Evolutionary conservation across 2,888 invertebrate genomes (phyloP).

Genomic region (Drosophila mulleri): DNA sequence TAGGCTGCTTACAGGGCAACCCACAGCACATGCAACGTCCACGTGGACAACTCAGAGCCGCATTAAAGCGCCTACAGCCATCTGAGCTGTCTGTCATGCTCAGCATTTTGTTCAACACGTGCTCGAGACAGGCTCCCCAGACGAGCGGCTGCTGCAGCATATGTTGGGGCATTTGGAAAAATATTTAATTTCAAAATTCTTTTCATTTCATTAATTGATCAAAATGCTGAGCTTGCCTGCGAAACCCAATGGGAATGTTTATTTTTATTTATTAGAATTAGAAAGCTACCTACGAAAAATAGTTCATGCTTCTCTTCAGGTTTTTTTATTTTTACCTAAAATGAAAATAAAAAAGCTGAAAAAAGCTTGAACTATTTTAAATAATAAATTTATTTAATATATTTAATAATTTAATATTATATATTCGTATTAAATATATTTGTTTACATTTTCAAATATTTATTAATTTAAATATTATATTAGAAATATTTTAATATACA

Average conservation of each 20-base stretch:
- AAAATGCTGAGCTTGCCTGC: not conserved
- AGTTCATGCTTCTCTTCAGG: no score
- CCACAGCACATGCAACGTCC: not conserved
- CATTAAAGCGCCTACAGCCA: slow-evolving; percentile 47
- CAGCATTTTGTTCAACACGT: slow-evolving; percentile 43
- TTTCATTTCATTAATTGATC: not conserved
- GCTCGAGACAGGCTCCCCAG: slow-evolving; percentile 43
- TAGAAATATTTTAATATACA: no score
- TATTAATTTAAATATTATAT: no score
- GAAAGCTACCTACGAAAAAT: no score
- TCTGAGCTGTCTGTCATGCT: slow-evolving; percentile 66
- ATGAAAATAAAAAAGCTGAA: no score
- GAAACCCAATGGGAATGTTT: not conserved
- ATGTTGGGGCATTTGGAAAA: slow-evolving; percentile 67
- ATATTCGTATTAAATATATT: no score
- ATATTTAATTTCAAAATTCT: slow-evolving; percentile 1
- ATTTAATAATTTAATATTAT: no score
- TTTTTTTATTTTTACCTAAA: no score
- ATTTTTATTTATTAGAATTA: not conserved
- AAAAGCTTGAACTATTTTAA: no score
- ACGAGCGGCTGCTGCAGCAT: slow-evolving; percentile 41
- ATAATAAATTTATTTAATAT: no score
- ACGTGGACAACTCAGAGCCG: slow-evolving; percentile 14
- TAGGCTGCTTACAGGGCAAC: slow-evolving; percentile 7
- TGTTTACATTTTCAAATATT: no score